Conservation (phyloP, 2,113 vertebrate genomes). For the Gasterosteus aculeatus region DNA sequence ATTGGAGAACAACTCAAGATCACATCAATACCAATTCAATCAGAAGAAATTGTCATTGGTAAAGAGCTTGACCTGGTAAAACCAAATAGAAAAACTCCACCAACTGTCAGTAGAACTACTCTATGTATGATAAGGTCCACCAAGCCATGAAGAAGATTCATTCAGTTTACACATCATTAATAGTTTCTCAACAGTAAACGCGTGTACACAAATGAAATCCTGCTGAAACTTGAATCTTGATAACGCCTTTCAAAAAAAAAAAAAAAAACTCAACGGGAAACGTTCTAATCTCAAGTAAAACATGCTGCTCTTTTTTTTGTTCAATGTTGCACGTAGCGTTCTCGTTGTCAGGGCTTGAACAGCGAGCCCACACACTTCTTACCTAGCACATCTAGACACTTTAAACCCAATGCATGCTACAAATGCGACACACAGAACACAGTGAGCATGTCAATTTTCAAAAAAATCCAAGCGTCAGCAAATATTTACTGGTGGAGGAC, state of each 20-base stretch:
- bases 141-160: not conserved
- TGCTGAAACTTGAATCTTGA: not conserved
- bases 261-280: not conserved
- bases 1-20: constrained; percentile 2
- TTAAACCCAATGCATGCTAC: not conserved
- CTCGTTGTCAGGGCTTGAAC: not conserved
- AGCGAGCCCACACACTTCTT: not conserved
- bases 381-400: not conserved
- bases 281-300: not conserved
- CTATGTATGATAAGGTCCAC: not conserved
- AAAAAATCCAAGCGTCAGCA: not conserved
- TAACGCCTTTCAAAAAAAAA: not conserved
- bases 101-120: not conserved
- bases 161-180: not conserved
- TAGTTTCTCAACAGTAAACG: not conserved
- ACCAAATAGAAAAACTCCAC: not conserved
- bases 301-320: not conserved
- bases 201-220: not conserved
- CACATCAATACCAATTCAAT: not conserved
- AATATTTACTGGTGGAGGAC: constrained; percentile 90
- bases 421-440: not conserved
- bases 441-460: not conserved
- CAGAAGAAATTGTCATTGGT: not conserved
- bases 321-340: no score
- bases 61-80: not conserved